Evolutionary conservation across 1,140 invertebrate genomes (phyloP), one percentile per base, ranked within the genome.

Genomic region (Daktulosphaira vitifoliae): DNA sequence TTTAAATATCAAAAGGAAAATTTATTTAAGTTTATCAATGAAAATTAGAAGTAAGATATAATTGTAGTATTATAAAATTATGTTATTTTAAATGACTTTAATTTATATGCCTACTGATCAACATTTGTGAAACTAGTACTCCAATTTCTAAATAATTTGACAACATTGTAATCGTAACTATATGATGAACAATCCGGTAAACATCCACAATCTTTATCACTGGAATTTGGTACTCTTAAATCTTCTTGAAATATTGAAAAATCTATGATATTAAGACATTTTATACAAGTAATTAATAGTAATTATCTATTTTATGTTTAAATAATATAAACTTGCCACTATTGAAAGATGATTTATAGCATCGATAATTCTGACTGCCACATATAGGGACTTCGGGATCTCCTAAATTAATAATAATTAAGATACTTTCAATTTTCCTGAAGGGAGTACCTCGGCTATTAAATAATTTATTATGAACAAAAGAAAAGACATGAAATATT

Each of bases 101-200:
- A n/a, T n/a, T n/a, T n/a, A n/a, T n/a, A n/a, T n/a, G n/a, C n/a
- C n/a, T n/a, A n/a, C n/a, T n/a, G n/a, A n/a, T n/a, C n/a, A n/a
- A n/a, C n/a, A n/a, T n/a, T 38, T 26, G 38, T 20, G 20, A 54
- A 44, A 13, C 22, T 48, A 9, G 29, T 37, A 11, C 50, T 65
- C 62, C 67, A 65, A 15, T 68, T 65, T 9, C 42, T 65, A 3
- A 11, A 54, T 23, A 68, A 23, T 42, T 68, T 56, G 13, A 65
- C 62, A 20, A 54, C 42, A 11, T 68, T 23, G 37, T 29, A 37
- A 0, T 83, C 80, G 69, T 86, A 87, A 3, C 77, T 76, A 2
- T 86, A 76, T 2, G 82, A 82, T 1, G 81, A 84, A 69, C 85
- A 87, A 0, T 82, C 78, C 2, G 83, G 84, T 62, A 86, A 73